Conservation (phyloP, 92 coral and sea anemone species). For the Siderastrea siderea region DNA sequence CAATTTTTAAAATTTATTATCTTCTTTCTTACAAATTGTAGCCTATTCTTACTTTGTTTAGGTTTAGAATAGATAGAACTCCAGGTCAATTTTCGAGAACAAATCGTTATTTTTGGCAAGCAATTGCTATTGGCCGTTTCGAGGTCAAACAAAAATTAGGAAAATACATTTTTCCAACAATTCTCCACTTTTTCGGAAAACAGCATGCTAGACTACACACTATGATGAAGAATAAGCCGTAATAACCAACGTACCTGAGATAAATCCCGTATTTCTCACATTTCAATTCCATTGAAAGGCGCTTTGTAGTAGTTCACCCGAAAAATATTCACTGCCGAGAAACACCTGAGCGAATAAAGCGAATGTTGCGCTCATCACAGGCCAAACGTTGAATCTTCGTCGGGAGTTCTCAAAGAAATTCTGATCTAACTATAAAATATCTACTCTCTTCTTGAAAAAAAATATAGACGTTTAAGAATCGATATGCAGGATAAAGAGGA, state of each 20-base stretch:
- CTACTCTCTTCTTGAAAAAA: too few relatives aligned
- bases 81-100: neutral
- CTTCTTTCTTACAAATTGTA: neutral
- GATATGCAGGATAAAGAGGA: slow-evolving; percentile 13
- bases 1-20: too few relatives aligned
- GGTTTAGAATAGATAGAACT: neutral
- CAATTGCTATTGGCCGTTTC: neutral
- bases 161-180: neutral
- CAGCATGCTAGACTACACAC: too few relatives aligned
- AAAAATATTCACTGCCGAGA: neutral
- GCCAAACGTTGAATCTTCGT: neutral
- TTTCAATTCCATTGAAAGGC: slow-evolving; percentile 43
- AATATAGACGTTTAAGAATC: neutral
- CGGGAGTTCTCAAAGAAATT: neutral
- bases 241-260: slow-evolving; percentile 22
- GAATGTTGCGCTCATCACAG: slow-evolving; percentile 17
- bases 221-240: neutral
- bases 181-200: neutral
- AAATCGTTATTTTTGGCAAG: slow-evolving; percentile 2
- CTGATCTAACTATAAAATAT: neutral
- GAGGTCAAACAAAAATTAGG: slow-evolving; percentile 4
- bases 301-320: slow-evolving; percentile 17
- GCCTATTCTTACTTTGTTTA: neutral
- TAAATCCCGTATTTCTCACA: neutral
- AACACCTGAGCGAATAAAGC: neutral